Evolutionary conservation across 2,888 invertebrate genomes (phyloP).

Genomic region (Polietes domitor): DNA sequence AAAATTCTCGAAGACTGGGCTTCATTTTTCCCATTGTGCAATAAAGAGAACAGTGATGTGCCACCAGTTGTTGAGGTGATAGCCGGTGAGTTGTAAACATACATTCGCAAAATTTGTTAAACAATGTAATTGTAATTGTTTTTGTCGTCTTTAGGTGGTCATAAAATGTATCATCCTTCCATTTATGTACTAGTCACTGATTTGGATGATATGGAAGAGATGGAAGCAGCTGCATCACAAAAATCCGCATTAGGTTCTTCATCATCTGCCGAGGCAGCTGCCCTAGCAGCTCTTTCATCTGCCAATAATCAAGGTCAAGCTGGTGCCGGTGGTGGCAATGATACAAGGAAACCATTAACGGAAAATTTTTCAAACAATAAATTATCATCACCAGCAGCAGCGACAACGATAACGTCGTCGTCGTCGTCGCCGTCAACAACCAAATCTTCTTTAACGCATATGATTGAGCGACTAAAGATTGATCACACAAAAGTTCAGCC

Average conservation of each 20-base stretch:
- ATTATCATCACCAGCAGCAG: conserved; percentile 69
- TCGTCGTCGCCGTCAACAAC: conserved; percentile 56
- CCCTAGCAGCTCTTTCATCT: conserved; percentile 61
- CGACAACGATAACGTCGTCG: conserved; percentile 58
- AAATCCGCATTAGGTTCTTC: conserved; percentile 71
- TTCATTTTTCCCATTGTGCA: conserved; percentile 94
- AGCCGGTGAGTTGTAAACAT: conserved; percentile 74
- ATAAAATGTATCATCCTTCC: conserved; percentile 97
- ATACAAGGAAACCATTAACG: conserved; percentile 69
- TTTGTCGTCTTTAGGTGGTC: conserved; percentile 85
- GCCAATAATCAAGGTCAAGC: conserved; percentile 48
- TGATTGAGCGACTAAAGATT: conserved; percentile 67
- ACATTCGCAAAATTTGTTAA: neutral
- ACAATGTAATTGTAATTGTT: conserved; percentile 7
- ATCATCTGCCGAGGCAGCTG: conserved; percentile 67
- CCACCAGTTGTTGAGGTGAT: conserved; percentile 83
- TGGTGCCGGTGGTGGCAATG: conserved; percentile 48
- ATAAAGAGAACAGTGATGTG: conserved; percentile 82
- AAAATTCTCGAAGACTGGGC: conserved; percentile 96
- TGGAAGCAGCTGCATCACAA: conserved; percentile 78
- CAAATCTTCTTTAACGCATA: conserved; percentile 65
- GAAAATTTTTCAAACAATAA: conserved; percentile 60
- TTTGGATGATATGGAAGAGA: conserved; percentile 86
- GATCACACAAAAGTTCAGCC: conserved; percentile 73
- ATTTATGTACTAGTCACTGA: conserved; percentile 96